Conservation (phyloP, 2,888 invertebrate genomes). For the Steinernema carpocapsae region DNA sequence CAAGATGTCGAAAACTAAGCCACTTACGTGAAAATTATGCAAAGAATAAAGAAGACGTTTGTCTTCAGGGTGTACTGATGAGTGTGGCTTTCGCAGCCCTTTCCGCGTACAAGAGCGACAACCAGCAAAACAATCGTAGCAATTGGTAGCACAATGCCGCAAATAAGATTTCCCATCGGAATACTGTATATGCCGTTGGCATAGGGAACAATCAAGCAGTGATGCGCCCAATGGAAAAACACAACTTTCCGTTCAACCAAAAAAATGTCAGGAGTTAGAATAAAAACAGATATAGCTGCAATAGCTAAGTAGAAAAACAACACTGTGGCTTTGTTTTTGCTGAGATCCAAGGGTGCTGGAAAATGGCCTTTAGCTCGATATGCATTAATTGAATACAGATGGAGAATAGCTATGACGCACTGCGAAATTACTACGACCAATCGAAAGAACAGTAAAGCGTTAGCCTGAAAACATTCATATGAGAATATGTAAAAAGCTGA, state of each 20-base stretch:
- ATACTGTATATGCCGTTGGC: conserved; percentile 6
- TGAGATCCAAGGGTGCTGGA: not conserved
- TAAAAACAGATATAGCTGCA: not conserved
- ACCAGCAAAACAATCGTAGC: not conserved
- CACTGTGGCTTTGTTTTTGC: not conserved
- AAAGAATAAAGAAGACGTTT: not conserved
- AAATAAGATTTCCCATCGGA: not conserved
- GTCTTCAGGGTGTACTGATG: not conserved
- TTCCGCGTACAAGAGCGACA: not conserved
- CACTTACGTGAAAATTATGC: not conserved
- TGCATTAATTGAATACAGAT: not conserved
- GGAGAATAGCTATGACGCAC: not conserved
- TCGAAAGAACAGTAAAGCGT: conserved; percentile 5
- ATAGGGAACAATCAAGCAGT: conserved; percentile 7
- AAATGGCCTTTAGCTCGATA: not conserved
- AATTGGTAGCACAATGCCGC: not conserved
- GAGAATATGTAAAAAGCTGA: not conserved
- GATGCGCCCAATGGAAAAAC: not conserved
- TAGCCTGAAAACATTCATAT: not conserved
- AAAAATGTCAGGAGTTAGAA: conserved; percentile 4
- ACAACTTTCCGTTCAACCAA: not conserved
- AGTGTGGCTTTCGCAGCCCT: not conserved
- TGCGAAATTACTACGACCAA: not conserved
- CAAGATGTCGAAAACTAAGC: not conserved
- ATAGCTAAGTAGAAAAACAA: not conserved